Conservation (phyloP, 2,888 invertebrate species). For the Phengaris alcon region DNA sequence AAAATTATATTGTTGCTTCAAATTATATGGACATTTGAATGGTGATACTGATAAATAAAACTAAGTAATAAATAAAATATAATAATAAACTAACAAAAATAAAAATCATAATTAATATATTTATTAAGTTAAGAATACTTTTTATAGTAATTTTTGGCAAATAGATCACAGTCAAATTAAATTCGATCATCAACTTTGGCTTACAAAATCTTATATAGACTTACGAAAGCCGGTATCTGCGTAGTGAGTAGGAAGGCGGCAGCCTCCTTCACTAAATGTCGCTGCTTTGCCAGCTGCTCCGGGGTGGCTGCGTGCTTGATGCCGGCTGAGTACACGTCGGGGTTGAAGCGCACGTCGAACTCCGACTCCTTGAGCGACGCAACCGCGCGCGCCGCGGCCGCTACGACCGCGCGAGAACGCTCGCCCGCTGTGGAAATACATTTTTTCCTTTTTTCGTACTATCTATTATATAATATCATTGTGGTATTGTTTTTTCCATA, state of each 20-base stretch:
- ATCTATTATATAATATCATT: no score
- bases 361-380: conserved; percentile 97
- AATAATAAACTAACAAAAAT: no score
- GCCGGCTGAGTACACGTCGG: conserved; percentile 97
- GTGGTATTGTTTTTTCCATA: no score
- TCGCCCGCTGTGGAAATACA: conserved; percentile 79
- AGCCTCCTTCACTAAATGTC: conserved; percentile 95
- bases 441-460: no score
- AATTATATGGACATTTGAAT: no score
- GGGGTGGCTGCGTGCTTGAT: conserved; percentile 88
- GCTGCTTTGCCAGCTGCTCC: conserved; percentile 87
- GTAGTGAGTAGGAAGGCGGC: conserved; percentile 95
- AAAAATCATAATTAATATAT: no score
- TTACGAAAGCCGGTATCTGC: conserved; percentile 96
- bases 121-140: no score
- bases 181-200: no score
- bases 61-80: no score
- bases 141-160: background rate
- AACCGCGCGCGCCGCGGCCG: conserved; percentile 93
- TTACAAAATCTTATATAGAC: conserved; percentile 47
- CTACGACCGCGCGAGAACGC: conserved; percentile 91
- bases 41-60: no score
- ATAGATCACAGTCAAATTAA: background rate
- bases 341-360: conserved; percentile 98
- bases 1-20: no score